These are phyloP conservation scores for Heterodera schachtii DNA, from an alignment of 1,140 invertebrate species.

Conservation along the genomic window DNA sequence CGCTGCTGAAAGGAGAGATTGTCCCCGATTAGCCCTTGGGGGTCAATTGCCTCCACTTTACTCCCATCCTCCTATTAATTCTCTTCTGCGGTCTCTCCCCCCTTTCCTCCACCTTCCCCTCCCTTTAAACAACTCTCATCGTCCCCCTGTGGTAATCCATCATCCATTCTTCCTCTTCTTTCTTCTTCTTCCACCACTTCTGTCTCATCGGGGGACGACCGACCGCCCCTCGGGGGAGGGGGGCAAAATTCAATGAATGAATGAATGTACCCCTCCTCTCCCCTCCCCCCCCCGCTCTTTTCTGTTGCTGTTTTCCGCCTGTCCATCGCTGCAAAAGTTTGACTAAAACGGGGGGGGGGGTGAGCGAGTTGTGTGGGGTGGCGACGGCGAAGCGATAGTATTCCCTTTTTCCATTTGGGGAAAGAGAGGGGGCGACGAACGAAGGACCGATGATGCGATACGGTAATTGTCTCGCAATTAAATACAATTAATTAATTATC, in stretches of 20 bases:
- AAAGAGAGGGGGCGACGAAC: too few relatives aligned
- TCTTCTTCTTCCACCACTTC: neutral
- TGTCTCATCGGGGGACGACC: neutral
- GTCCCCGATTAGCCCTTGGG: neutral
- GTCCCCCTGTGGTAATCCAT: neutral
- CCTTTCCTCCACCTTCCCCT: neutral
- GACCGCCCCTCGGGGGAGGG: neutral
- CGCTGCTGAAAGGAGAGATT: neutral
- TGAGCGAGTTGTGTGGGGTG: neutral
- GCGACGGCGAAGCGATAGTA: neutral
- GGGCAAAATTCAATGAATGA: neutral
- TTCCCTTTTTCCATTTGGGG: neutral
- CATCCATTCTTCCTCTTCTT: neutral
- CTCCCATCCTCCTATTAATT: neutral
- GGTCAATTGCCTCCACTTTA: neutral
- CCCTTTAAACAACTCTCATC: slow-evolving; percentile 2
- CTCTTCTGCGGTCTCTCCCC: neutral
- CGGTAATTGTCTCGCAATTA: neutral
- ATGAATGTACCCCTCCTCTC: neutral
- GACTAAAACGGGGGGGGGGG: too few relatives aligned
- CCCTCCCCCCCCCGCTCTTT: neutral
- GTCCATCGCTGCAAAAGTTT: neutral
- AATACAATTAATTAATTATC: neutral
- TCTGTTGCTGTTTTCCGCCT: neutral
- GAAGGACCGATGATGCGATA: neutral